phyloP scores from a whole-genome alignment of 2,113 vertebrate genomes.

The Phrynosoma blainvillii region DNA sequence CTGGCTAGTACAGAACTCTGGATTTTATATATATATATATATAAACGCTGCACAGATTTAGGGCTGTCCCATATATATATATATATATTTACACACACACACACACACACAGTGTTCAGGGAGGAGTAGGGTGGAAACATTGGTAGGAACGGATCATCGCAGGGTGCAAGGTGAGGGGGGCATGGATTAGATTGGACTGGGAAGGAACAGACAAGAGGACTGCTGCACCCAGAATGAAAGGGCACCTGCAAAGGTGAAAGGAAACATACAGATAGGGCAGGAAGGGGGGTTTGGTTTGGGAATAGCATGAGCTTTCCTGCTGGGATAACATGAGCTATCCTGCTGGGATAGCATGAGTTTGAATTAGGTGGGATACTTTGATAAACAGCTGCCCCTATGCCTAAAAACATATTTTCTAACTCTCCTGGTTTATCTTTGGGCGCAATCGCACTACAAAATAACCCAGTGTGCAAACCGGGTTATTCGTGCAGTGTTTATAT shows the following conservation, averaged over 20 bases:
- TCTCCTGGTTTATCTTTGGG: too few relatives aligned
- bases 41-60: not conserved
- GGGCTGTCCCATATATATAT: not conserved
- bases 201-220: not conserved
- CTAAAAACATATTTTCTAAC: too few relatives aligned
- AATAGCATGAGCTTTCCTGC: too few relatives aligned
- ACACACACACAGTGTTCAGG: not conserved
- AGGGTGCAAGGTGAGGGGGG: not conserved
- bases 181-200: not conserved
- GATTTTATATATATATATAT: not conserved
- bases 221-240: not conserved
- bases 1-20: not conserved
- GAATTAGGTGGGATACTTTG: not conserved
- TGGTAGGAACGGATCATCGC: too few relatives aligned
- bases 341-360: too few relatives aligned
- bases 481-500: too few relatives aligned
- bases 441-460: too few relatives aligned
- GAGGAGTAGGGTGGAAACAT: not conserved
- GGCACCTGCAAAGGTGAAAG: slow-evolving; percentile 67
- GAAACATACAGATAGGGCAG: slow-evolving; percentile 42
- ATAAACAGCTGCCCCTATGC: too few relatives aligned
- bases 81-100: not conserved
- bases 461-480: too few relatives aligned
- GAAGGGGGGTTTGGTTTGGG: not conserved
- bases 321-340: too few relatives aligned